Percentiles rank a stretch among this genome's conserved stretches.
phyloP scores from a whole-genome alignment of 2,113 vertebrate species.

The Dicaeum eximium region DNA sequence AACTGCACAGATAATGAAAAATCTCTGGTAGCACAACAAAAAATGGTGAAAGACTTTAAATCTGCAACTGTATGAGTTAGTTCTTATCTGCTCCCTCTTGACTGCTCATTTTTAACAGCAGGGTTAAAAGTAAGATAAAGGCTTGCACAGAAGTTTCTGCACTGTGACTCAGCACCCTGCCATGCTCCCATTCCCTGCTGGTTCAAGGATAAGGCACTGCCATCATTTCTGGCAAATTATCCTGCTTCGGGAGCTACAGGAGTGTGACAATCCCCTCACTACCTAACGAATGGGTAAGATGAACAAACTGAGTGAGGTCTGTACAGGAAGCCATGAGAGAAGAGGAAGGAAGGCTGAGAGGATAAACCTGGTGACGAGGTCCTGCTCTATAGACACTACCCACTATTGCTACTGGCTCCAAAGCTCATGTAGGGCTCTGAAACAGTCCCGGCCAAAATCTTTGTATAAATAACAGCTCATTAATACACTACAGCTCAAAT shows the following conservation, averaged over 20 bases:
- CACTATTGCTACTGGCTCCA: not conserved
- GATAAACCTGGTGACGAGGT: not conserved
- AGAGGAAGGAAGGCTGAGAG: not conserved
- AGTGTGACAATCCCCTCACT: not conserved
- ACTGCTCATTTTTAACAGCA: not conserved
- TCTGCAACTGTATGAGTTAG: not conserved
- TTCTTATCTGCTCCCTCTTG: not conserved
- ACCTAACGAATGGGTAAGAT: fast-evolving
- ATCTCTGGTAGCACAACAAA: not conserved
- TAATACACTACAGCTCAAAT: not conserved
- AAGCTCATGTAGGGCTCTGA: not conserved
- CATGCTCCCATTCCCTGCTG: not conserved
- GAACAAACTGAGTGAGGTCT: not conserved
- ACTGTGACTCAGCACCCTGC: not conserved
- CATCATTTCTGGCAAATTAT: not conserved
- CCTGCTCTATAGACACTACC: not conserved
- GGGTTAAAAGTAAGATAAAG: not conserved
- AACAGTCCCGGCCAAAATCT: not conserved
- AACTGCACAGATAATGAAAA: not conserved
- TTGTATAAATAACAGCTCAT: not conserved
- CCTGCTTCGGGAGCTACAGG: not conserved
- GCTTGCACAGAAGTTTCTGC: not conserved
- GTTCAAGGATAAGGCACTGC: not conserved
- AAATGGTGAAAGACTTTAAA: not conserved
- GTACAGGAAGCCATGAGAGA: not conserved